phyloP scores from a whole-genome alignment of 2,797 vertebrate species.

The Thaleichthys pacificus region DNA sequence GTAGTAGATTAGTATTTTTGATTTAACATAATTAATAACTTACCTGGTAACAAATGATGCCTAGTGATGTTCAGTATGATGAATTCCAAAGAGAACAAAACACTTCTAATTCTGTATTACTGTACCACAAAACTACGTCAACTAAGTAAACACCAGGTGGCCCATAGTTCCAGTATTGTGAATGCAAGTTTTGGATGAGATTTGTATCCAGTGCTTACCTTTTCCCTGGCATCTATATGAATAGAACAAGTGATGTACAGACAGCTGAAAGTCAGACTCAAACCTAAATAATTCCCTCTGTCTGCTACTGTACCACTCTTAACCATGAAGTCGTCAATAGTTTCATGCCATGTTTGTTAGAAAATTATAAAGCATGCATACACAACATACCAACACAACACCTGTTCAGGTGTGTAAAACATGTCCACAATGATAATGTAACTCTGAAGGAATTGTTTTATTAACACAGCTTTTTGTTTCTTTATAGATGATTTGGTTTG shows the following conservation, averaged over 20 bases:
- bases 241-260: background rate
- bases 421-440: background rate
- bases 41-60: background rate
- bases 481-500: background rate
- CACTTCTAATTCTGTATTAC: background rate
- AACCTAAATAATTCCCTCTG: background rate
- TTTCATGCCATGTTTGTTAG: background rate
- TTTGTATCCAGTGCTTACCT: background rate
- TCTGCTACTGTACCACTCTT: background rate
- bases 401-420: background rate
- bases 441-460: background rate
- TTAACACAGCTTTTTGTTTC: background rate
- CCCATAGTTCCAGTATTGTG: too few species aligned
- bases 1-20: background rate
- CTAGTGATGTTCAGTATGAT: background rate
- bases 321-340: background rate
- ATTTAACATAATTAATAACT: background rate
- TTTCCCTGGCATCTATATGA: background rate
- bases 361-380: background rate
- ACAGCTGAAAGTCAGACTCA: background rate
- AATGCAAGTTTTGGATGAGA: background rate
- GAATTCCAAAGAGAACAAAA: background rate
- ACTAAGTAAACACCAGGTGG: background rate
- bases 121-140: background rate
- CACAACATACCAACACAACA: background rate